Percentiles rank a stretch among this genome's conserved stretches.
phyloP scores from a whole-genome alignment of 2,113 vertebrate species.

The Oenanthe melanoleuca region DNA sequence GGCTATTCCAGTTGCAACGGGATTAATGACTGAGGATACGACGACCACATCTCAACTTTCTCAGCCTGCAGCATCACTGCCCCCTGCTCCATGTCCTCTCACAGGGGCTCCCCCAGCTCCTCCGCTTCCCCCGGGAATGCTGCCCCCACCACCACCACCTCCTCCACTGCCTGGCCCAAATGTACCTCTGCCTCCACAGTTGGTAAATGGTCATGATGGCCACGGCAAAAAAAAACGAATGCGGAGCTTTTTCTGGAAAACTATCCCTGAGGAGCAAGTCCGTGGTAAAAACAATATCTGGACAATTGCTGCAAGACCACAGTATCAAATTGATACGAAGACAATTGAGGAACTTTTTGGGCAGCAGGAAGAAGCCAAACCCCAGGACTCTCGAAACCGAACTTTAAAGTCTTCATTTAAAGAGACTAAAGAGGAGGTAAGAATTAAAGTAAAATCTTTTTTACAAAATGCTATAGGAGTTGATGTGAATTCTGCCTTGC shows the following conservation, averaged over 20 bases:
- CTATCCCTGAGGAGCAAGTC: slow-evolving; percentile 96
- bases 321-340: slow-evolving; percentile 92
- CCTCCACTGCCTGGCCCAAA: slow-evolving; percentile 73
- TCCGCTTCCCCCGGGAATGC: neutral
- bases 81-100: slow-evolving; percentile 19
- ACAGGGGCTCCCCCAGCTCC: slow-evolving; percentile 25
- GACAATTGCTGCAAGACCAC: slow-evolving; percentile 88
- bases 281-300: slow-evolving; percentile 94
- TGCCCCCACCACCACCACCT: slow-evolving; percentile 44
- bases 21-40: slow-evolving; percentile 74
- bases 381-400: slow-evolving; percentile 46
- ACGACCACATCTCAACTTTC: slow-evolving; percentile 22
- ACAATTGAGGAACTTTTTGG: slow-evolving; percentile 96
- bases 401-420: slow-evolving; percentile 82
- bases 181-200: slow-evolving; percentile 53
- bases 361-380: slow-evolving; percentile 84
- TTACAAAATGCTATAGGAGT: neutral
- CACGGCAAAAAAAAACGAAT: slow-evolving; percentile 87
- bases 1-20: slow-evolving; percentile 71
- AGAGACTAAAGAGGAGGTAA: slow-evolving; percentile 90
- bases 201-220: slow-evolving; percentile 69
- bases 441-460: neutral
- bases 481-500: neutral
- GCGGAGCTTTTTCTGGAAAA: slow-evolving; percentile 97
- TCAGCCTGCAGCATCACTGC: neutral